Evolutionary conservation across 92 coral and sea anemone genomes (phyloP).

Genomic region (Phenganax marumi): DNA sequence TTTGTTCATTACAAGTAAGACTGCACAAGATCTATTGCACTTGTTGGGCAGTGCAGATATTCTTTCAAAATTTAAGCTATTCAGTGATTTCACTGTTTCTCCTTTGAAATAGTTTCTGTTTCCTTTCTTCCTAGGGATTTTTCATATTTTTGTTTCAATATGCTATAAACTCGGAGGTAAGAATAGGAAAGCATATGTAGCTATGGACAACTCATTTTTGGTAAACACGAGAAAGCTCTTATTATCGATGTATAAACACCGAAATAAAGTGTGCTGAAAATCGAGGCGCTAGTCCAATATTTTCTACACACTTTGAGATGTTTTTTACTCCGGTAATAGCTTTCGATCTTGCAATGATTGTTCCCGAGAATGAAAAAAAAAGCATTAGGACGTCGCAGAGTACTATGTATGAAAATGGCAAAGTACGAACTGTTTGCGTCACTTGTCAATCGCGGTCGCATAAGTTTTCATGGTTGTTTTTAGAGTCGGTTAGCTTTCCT

Average conservation of each 20-base stretch:
- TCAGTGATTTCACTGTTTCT: not conserved
- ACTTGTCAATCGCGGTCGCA: not conserved
- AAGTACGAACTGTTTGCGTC: not conserved
- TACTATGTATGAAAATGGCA: not conserved
- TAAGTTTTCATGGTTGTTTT: not conserved
- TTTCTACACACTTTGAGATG: too few species aligned
- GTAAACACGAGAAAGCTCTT: too few species aligned
- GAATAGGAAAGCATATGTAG: not conserved
- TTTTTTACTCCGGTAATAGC: too few species aligned
- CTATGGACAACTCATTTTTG: not conserved
- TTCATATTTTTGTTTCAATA: conserved; percentile 45
- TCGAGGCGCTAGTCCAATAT: too few species aligned
- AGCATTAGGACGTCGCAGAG: too few species aligned
- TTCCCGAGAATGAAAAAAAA: too few species aligned
- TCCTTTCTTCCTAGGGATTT: conserved; percentile 17
- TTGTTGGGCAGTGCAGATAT: not conserved
- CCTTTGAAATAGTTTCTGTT: not conserved
- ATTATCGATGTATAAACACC: not conserved
- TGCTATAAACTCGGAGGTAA: conserved; percentile 37
- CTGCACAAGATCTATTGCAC: not conserved
- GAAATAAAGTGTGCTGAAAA: too few species aligned
- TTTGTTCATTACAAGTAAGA: conserved; percentile 34
- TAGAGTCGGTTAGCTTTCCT: conserved; percentile 29
- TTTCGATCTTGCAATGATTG: too few species aligned
- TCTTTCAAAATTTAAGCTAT: too few species aligned